Base-by-base conservation (phyloP, 2,797 vertebrate genomes). In the Amblyraja radiata region DNA sequence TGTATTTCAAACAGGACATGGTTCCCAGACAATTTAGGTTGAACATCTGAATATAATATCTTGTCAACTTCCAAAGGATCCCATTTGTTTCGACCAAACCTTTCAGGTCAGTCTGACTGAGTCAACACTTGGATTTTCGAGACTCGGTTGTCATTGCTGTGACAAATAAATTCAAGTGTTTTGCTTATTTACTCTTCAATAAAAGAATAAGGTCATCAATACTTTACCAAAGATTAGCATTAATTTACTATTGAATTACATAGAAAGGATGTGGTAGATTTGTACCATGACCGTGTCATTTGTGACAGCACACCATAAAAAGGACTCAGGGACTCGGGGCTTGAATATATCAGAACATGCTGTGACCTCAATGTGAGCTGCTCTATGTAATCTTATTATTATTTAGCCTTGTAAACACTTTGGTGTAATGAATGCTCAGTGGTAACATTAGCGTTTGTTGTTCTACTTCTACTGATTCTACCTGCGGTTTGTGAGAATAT, bases 121-220 rank as follows among this genome's bases (percentile, higher is more conserved):
- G 1, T 63, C 65, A 74, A 73, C 11, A 39, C 32, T 73, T 74
- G 86, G 14, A 18, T 68, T 9, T 11, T 36, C 73, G 39, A 73
- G 88, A 7, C 65, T 73, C 13, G 0, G 32, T 9, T 2, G 4
- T n/a, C 65, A 14, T 91, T 71, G 73, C 36, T 46, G 36, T 39
- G 21, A 91, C 63, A 74, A 90, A 90, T 90, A 13, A 39, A 46
- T 73, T 91, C 71, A 73, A 28, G 39, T 23, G 39, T 90, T 90
- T 63, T 2, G 14, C 39, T 65, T 25, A 54, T 10, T 86, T 63
- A 86, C 54, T 86, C 54, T 6, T 25, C 4, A 36, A 18, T 10
- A 91, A 90, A 71, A 36, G 39, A 74, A 65, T n/a, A 39, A 91
- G 63, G 86, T 68, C 25, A 32, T 32, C 28, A 63, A 28, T 86